Conservation (phyloP, 2,797 vertebrate genomes). For the Sebastes glaucus region DNA sequence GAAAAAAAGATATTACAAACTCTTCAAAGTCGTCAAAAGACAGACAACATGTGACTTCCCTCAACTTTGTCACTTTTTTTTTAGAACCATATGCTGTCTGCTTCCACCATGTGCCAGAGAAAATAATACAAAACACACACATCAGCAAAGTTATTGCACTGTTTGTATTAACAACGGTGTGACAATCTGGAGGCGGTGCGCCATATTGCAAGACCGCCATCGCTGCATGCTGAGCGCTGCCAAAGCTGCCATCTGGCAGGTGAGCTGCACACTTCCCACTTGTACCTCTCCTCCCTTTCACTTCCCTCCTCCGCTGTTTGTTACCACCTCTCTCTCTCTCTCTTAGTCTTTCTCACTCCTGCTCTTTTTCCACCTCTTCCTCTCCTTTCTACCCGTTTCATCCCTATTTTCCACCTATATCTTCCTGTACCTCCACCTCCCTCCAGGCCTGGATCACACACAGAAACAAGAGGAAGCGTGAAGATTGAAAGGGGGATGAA, state of each 20-base stretch:
- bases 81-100: constrained; percentile 52
- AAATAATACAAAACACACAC: constrained; percentile 68
- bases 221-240: constrained; percentile 68
- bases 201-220: constrained; percentile 68
- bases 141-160: constrained; percentile 71
- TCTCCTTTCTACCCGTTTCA: constrained; percentile 1
- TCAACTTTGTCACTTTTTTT: constrained; percentile 35
- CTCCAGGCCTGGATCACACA: constrained; percentile 40
- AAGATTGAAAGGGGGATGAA: constrained; percentile 37
- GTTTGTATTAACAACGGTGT: constrained; percentile 69
- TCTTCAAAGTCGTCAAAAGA: not conserved
- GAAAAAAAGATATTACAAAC: not conserved
- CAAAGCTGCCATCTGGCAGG: constrained; percentile 80
- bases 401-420: constrained; percentile 28
- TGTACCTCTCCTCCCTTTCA: constrained; percentile 54
- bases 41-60: not conserved
- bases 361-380: constrained; percentile 9
- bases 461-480: constrained; percentile 41
- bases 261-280: constrained; percentile 66
- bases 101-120: constrained; percentile 29
- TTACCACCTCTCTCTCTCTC: constrained; percentile 13
- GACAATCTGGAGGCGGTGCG: constrained; percentile 72
- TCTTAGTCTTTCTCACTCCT: constrained; percentile 17
- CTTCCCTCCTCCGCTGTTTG: constrained; percentile 42
- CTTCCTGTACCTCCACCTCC: constrained; percentile 32